Evolutionary conservation across 2,888 invertebrate species (phyloP), one percentile per base, ranked within the genome.

Genomic region (Trichacis sp.): DNA sequence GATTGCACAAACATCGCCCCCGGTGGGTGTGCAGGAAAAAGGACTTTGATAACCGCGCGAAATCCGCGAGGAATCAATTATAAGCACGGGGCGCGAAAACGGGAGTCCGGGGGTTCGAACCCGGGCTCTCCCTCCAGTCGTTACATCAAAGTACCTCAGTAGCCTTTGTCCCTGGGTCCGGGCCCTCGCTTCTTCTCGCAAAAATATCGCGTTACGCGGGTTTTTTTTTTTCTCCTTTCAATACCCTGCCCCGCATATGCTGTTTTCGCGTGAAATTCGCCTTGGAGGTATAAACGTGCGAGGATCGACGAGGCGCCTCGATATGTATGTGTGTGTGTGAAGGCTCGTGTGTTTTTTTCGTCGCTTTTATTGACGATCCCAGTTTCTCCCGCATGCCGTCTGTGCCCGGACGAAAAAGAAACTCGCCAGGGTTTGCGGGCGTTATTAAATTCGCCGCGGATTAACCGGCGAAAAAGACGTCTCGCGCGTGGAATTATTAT

Each of bases 371-470:
- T 55, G 64, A 59, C 51, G 58, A 55, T 40, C 54, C 43, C 38
- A n/a, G 33, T 33, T 48, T 33, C 11, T 19, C 52, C 45, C 38
- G 48, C 56, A 51, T 59, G 56, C 52, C 59, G 48, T 56, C 43
- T 53, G 60, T 53, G 20, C 19, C 17, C 24, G n/a, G 15, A 15
- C 50, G 45, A 51, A 60, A 60, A 60, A 59, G 51, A 50, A 58
- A 58, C 24, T 54, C 46, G 19, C 50, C 42, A 57, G 40, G 51
- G 51, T 33, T 40, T 42, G 42, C 42, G 24, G 51, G 4, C 51
- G 53, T 67, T 67, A 67, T 67, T 67, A 67, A 67, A 67, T 67
- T 63, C 66, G 61, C 50, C 53, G 66, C 59, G 62, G 57, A 67
- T 67, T 67, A 63, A n/a, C n/a, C n/a, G n/a, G n/a, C n/a, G n/a